Conservation (phyloP, 2,888 invertebrate genomes). For the Chymomyza caudatula region DNA sequence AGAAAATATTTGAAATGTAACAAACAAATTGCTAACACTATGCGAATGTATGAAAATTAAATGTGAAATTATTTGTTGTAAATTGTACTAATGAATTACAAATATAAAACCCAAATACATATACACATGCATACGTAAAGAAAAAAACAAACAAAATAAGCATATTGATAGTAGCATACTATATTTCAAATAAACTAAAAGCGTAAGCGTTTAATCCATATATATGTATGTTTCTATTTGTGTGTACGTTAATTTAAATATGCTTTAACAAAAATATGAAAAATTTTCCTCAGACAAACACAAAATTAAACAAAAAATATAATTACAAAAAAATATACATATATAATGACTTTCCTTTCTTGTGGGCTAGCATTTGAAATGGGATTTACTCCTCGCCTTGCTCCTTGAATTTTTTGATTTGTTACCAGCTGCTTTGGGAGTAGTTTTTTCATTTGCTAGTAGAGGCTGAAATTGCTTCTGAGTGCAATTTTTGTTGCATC, state of each 20-base stretch:
- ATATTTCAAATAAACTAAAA: neutral
- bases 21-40: conserved; percentile 13
- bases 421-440: no score
- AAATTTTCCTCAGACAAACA: conserved; percentile 34
- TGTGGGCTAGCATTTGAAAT: no score
- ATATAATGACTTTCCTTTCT: neutral
- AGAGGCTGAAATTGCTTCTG: no score
- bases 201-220: neutral
- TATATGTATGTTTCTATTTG: conserved; percentile 51
- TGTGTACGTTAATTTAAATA: conserved; percentile 53
- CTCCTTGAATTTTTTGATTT: no score
- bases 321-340: conserved; percentile 28
- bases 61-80: conserved; percentile 60
- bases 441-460: no score
- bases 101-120: neutral
- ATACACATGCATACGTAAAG: conserved; percentile 1
- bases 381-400: no score
- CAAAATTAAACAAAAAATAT: conserved; percentile 28
- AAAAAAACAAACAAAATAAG: neutral
- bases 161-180: neutral
- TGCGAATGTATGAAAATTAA: conserved; percentile 22
- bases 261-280: conserved; percentile 47
- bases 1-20: conserved; percentile 27
- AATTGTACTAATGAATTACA: conserved; percentile 42
- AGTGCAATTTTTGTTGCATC: no score